Evolutionary conservation across 2,888 invertebrate species (phyloP), one percentile per base, ranked within the genome.

Genomic region (Omphaloscelis lunosa): DNA sequence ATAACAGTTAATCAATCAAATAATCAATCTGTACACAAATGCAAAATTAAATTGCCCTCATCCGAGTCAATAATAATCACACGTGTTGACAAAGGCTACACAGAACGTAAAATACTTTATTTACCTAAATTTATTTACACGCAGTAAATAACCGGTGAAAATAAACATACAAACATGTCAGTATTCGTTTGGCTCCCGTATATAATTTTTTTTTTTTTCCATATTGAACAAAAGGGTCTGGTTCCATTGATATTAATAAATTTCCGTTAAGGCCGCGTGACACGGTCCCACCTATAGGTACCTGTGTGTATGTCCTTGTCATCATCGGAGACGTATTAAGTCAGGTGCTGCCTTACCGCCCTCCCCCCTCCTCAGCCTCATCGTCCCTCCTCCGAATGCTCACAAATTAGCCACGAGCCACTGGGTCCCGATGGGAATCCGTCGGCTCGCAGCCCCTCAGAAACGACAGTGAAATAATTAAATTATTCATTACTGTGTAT

Each of bases 361-460:
- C 53, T 41, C 41, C 45, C 27, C 53, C 53, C 29, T 4, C 45
- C 56, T 3, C 51, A 11, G n/a, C 58, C n/a, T 41, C 67, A 27
- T 66, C 68, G 11, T 12, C 29, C 41, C 27, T 53, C 68, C 66
- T 66, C 66, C 63, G 69, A 77, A 73, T 84, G 73, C 86, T 84
- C 81, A 85, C 83, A 78, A 86, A 90, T 90, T 89, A 90, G 77
- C 72, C 79, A 86, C 90, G 88, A 85, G 62, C 79, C 86, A 84
- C 76, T 87, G 90, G 58, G 48, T 85, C 74, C 84, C 87, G 87
- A 89, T 84, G 89, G 83, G 79, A 84, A 84, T 83, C 80, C 72
- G 72, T 66, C 76, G 72, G 75, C 77, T 77, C 74, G 66, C 75
- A 79, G 74, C 70, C 71, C 78, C 65, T 83, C 76, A 75, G 58